Percentiles rank a stretch among this genome's conserved stretches.
Evolutionary conservation across 92 coral and sea anemone genomes (phyloP).

Genomic region (Epizoanthus ramosus): DNA sequence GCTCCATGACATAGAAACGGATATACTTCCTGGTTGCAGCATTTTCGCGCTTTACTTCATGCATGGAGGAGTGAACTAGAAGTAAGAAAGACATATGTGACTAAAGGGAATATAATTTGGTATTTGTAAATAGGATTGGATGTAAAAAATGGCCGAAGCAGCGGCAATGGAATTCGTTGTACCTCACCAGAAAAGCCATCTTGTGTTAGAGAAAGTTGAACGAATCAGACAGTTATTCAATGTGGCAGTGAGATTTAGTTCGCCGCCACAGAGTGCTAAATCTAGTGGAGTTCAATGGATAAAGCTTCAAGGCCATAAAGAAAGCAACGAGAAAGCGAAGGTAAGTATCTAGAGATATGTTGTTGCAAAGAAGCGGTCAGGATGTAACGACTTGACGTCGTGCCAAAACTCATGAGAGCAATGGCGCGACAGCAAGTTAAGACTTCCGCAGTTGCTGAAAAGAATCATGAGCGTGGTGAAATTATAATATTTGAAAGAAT

Average conservation of each 20-base stretch:
- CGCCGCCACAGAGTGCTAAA: constrained; percentile 36
- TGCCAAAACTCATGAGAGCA: constrained; percentile 23
- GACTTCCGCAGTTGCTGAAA: constrained; percentile 35
- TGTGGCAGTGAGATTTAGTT: constrained; percentile 47
- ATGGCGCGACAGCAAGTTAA: background rate
- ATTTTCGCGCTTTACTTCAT: background rate
- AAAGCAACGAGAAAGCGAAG: constrained; percentile 47
- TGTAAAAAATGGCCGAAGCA: constrained; percentile 19
- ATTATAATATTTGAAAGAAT: background rate
- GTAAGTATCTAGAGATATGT: background rate
- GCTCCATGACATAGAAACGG: constrained; percentile 26
- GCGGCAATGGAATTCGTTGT: constrained; percentile 64
- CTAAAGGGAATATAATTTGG: background rate
- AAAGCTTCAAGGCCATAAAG: constrained; percentile 36
- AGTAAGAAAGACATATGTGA: constrained; percentile 3
- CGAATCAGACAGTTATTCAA: constrained; percentile 48
- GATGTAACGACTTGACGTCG: background rate
- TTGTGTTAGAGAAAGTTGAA: constrained; percentile 42
- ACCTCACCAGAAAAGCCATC: constrained; percentile 44
- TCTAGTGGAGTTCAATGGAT: constrained; percentile 51
- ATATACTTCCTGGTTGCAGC: constrained; percentile 36
- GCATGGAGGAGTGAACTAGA: background rate
- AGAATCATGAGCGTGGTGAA: background rate
- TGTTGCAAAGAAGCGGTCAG: background rate
- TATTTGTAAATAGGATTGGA: background rate